Conservation (phyloP, 1,140 invertebrate species). For the Drosophila kepulauana region DNA sequence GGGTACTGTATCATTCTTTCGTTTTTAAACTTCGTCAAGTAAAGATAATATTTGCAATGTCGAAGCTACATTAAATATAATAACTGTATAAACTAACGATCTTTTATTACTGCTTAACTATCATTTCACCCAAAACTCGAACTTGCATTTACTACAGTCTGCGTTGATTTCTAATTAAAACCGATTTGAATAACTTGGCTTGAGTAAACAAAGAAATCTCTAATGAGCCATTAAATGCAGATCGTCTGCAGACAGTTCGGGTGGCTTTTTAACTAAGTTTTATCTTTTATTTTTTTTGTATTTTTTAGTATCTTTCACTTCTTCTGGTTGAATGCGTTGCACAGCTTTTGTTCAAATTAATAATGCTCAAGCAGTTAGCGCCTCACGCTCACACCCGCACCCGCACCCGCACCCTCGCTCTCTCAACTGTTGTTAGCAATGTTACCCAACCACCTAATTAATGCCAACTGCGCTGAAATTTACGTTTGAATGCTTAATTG, state of each 20-base stretch:
- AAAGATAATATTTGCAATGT: too few relatives aligned
- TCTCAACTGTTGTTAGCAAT: not conserved
- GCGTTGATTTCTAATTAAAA: conserved; percentile 1
- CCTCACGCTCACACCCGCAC: not conserved
- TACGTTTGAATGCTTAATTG: conserved; percentile 83
- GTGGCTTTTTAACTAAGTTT: conserved; percentile 9
- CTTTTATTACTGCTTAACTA: not conserved
- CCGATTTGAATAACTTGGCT: conserved; percentile 8
- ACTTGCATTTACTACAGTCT: not conserved
- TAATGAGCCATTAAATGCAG: conserved; percentile 20
- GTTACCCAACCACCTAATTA: conserved; percentile 57
- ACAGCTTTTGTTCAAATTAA: conserved; percentile 18
- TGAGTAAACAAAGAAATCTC: conserved; percentile 16
- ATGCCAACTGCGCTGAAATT: conserved; percentile 77
- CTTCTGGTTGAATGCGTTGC: not conserved
- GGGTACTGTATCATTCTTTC: too few relatives aligned
- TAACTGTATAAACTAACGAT: too few relatives aligned
- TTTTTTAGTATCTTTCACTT: conserved; percentile 5
- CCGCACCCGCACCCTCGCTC: not conserved
- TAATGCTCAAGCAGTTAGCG: conserved; percentile 34
- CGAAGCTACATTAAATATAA: too few relatives aligned
- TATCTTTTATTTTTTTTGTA: too few relatives aligned
- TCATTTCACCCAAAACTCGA: not conserved
- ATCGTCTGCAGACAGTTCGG: not conserved
- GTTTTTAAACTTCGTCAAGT: too few relatives aligned